phyloP scores from a whole-genome alignment of 2,113 vertebrate genomes.

The Jaculus jaculus region DNA sequence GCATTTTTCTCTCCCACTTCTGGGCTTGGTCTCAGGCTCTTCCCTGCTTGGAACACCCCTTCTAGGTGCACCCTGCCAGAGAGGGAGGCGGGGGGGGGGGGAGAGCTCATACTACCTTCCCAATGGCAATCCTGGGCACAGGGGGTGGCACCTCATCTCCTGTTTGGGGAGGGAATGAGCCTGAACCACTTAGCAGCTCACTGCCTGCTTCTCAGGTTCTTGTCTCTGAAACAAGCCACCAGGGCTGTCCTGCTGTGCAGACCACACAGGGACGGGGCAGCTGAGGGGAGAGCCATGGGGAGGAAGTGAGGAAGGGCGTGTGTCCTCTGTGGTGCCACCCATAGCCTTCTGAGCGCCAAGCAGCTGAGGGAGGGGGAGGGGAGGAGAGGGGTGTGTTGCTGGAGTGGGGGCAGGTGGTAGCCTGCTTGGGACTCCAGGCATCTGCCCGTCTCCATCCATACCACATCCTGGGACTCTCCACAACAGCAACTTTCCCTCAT shows the following conservation, averaged over 20 bases:
- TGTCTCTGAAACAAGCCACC: neutral
- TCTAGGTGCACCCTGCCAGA: neutral
- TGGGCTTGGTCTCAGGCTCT: neutral
- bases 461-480: neutral
- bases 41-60: neutral
- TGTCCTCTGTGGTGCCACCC: neutral
- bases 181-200: fast-evolving
- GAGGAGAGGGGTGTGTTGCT: neutral
- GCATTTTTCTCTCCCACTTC: neutral
- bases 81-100: no score
- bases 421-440: neutral
- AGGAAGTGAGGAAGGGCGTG: neutral
- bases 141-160: no score
- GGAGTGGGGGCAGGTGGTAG: neutral
- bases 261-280: fast-evolving
- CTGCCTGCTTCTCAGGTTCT: neutral
- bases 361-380: neutral
- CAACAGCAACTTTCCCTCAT: neutral
- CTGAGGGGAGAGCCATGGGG: no score
- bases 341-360: neutral
- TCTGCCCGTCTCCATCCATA: neutral
- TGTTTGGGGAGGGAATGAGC: neutral
- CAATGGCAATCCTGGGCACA: no score
- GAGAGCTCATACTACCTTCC: neutral
- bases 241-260: neutral